phyloP scores from a whole-genome alignment of 2,113 vertebrate genomes.

The Steatornis caripensis region DNA sequence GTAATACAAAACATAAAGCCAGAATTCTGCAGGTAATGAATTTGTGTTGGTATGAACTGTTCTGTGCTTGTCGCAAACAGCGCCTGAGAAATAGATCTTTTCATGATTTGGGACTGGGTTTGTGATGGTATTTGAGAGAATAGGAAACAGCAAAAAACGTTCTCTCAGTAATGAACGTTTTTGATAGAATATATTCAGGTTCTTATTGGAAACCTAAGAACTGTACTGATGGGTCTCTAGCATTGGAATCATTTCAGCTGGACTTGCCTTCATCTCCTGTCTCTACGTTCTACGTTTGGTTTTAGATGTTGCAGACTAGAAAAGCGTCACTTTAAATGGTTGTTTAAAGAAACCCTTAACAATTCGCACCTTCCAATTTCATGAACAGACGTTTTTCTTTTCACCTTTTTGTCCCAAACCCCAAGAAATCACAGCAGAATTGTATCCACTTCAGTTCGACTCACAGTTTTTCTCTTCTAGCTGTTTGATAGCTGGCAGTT shows the following conservation, averaged over 20 bases:
- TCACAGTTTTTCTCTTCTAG: neutral
- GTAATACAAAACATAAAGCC: neutral
- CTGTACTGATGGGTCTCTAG: neutral
- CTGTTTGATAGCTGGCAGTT: neutral
- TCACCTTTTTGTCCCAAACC: neutral
- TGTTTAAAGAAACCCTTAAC: neutral
- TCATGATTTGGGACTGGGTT: neutral
- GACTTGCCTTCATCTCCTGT: neutral
- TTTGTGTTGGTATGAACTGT: neutral
- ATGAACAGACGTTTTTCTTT: neutral
- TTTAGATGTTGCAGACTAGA: neutral
- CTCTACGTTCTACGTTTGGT: neutral
- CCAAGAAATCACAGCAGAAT: neutral
- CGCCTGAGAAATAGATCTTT: neutral
- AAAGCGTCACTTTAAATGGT: neutral
- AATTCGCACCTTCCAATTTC: neutral
- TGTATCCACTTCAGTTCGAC: neutral
- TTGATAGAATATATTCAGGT: neutral
- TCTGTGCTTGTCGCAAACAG: neutral
- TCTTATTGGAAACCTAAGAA: neutral
- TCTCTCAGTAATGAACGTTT: neutral
- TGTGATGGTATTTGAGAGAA: neutral
- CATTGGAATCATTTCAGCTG: neutral
- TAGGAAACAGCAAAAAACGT: neutral
- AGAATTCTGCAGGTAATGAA: neutral